phyloP scores from a whole-genome alignment of 2,113 vertebrate species.

The Pollachius pollachius region DNA sequence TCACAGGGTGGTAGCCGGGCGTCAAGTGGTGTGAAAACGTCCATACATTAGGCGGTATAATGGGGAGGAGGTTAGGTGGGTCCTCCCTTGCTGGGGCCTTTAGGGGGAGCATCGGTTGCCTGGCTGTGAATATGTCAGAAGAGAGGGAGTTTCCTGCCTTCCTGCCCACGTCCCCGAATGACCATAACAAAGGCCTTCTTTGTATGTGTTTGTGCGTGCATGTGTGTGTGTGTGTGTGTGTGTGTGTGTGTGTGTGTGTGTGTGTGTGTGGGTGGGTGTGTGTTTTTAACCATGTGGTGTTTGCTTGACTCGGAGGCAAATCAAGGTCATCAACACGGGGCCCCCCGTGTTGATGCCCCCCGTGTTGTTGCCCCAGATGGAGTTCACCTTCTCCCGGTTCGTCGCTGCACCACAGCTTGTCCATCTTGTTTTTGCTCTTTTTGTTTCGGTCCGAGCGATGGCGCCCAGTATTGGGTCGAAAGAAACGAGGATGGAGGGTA shows the following conservation, averaged over 20 bases:
- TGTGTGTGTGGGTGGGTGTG: too few species aligned
- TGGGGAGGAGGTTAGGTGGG: slow-evolving; percentile 1
- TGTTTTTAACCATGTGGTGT: slow-evolving; percentile 2
- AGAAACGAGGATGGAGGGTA: slow-evolving; percentile 12
- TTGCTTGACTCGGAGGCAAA: slow-evolving; percentile 40
- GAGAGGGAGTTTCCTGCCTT: slow-evolving; percentile 53
- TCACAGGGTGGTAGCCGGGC: slow-evolving; percentile 26
- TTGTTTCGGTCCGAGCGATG: neutral
- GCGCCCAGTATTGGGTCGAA: slow-evolving; percentile 41
- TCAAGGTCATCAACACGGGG: slow-evolving; percentile 32
- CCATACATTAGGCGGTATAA: slow-evolving; percentile 28
- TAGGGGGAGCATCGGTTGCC: slow-evolving; percentile 17
- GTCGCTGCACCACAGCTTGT: neutral
- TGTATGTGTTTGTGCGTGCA: neutral
- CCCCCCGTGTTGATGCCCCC: too few species aligned
- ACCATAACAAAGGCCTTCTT: slow-evolving; percentile 49
- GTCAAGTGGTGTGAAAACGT: slow-evolving; percentile 34
- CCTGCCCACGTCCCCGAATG: slow-evolving; percentile 49
- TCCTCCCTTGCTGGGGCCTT: neutral
- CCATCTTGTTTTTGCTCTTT: too few species aligned
- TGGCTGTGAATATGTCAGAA: slow-evolving; percentile 30
- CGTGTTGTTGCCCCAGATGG: too few species aligned
- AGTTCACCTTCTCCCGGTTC: slow-evolving; percentile 21
- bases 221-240: neutral
- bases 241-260: slow-evolving; percentile 13